Evolutionary conservation across 2,888 invertebrate species (phyloP), one percentile per base, ranked within the genome.

Genomic region (Gymnoscelis rufifasciata): DNA sequence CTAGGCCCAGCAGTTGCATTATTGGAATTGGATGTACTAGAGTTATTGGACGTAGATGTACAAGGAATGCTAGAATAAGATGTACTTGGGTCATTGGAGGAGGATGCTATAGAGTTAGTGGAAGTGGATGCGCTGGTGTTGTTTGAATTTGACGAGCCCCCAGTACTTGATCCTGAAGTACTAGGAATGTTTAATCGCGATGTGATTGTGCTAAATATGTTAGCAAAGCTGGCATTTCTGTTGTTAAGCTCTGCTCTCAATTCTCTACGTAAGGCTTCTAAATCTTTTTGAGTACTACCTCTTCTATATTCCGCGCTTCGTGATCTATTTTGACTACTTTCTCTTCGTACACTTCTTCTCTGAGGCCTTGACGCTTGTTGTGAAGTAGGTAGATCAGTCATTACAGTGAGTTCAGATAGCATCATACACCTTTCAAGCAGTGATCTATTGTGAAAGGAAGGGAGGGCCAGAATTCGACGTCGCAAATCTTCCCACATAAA

Each of bases 401-500:
- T 76, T 8, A 52, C 51, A 1, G 52, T 43, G 6, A 50, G 26
- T 44, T 84, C 78, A 27, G 77, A 76, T 39, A 88, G 61, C 65
- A 88, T 77, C 78, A 84, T 81, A 54, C 84, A 87, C 28, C 88
- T 72, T 53, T 86, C 84, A 27, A 84, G 59, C 31, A 88, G 68
- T 3, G 84, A 79, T 51, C 86, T 73, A 7, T 83, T 80, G 52
- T 83, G 87, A 59, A 79, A 78, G 38, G 74, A 77, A 1, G 81
- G 80, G 43, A 91, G 66, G 56, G 83, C 71, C 47, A 90, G 74
- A 56, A 93, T 90, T 43, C 91, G 90, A 28, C 90, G 74, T 14
- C 91, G 90, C 50, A 93, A 78, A 62, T 91, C 91, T 48, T 91
- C 90, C 88, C 93, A 91, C 88, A 93, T 90, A 24, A 80, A 82